These are phyloP conservation scores for Melanocharis versteri DNA, from an alignment of 2,113 vertebrate species.

Conservation along the genomic window DNA sequence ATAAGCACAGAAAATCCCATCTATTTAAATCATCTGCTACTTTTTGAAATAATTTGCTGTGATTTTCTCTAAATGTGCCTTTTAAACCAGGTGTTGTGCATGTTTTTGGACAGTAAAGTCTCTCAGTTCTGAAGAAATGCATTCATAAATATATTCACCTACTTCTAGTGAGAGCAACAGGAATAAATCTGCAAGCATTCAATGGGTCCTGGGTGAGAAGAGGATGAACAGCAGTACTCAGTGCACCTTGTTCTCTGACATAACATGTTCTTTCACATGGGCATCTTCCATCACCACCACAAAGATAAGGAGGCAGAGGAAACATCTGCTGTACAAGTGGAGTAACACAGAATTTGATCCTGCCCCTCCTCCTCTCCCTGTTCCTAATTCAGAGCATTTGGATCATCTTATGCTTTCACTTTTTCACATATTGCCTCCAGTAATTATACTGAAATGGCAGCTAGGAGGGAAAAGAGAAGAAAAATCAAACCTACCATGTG, in stretches of 20 bases:
- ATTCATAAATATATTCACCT: not conserved
- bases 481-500: not conserved
- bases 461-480: not conserved
- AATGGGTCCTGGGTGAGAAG: not conserved
- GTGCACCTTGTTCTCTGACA: not conserved
- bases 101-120: not conserved
- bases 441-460: not conserved
- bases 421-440: not conserved
- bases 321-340: not conserved
- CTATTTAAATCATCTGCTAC: not conserved
- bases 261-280: not conserved
- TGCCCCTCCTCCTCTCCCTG: not conserved
- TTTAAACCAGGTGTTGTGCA: not conserved
- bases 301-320: not conserved
- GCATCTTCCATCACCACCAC: not conserved
- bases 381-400: not conserved
- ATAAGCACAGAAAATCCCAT: not conserved
- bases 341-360: not conserved
- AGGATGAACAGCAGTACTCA: not conserved
- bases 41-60: conserved; percentile 4
- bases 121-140: not conserved
- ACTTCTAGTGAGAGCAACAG: not conserved
- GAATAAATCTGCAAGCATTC: not conserved
- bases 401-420: not conserved
- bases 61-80: conserved; percentile 14